phyloP scores from a whole-genome alignment of 2,888 invertebrate genomes.

The Athalia cordata region DNA sequence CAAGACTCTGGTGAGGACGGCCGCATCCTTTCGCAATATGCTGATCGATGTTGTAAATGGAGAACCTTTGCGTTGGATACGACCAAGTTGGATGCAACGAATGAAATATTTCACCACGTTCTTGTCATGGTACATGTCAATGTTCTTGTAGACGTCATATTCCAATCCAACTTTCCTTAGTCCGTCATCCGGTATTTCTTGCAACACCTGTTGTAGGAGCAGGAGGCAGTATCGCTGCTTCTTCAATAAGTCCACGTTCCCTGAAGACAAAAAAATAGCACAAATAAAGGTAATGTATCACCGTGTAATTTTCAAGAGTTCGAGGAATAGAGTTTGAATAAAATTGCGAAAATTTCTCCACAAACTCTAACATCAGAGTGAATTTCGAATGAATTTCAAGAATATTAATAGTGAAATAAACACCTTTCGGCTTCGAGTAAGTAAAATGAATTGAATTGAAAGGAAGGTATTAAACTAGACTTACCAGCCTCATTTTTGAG shows the following conservation, averaged over 20 bases:
- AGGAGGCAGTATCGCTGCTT: conserved; percentile 78
- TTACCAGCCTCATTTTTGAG: conserved; percentile 67
- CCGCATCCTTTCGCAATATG: conserved; percentile 79
- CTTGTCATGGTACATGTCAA: conserved; percentile 75
- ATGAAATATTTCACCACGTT: conserved; percentile 76
- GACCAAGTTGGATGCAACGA: conserved; percentile 75
- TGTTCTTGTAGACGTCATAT: conserved; percentile 78
- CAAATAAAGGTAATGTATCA: conserved; percentile 39
- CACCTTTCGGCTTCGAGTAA: background rate
- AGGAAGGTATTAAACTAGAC: conserved; percentile 45
- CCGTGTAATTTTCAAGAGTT: background rate
- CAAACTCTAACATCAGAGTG: background rate
- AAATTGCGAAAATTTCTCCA: background rate
- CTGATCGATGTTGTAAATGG: conserved; percentile 79
- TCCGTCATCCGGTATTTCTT: conserved; percentile 77
- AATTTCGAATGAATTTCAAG: background rate
- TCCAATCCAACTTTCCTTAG: conserved; percentile 76
- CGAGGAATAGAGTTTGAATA: background rate
- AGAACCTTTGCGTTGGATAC: conserved; percentile 77
- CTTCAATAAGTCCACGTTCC: conserved; percentile 76
- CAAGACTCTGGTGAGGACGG: conserved; percentile 80
- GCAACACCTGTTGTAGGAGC: conserved; percentile 79
- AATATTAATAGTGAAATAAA: background rate
- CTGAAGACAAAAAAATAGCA: conserved; percentile 68
- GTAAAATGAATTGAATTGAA: background rate